These are phyloP conservation scores for Trachymyrmex septentrionalis DNA, from an alignment of 1,140 invertebrate genomes.

Conservation along the genomic window DNA sequence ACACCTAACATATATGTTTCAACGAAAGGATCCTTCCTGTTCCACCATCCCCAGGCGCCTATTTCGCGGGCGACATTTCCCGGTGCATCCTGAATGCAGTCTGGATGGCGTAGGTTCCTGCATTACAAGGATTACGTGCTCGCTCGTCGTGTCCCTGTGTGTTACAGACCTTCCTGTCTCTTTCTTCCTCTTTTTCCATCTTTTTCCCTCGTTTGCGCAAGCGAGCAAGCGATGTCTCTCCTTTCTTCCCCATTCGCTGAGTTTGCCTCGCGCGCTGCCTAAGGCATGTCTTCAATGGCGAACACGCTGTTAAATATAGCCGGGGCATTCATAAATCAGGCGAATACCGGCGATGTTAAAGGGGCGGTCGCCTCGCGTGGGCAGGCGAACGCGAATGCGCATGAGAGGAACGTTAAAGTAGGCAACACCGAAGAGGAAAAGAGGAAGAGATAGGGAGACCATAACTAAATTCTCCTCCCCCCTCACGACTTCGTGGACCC, in stretches of 20 bases:
- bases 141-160: slow-evolving; percentile 61
- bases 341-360: slow-evolving; percentile 80
- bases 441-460: slow-evolving; percentile 55
- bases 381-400: slow-evolving; percentile 73
- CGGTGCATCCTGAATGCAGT: slow-evolving; percentile 22
- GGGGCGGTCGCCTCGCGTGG: slow-evolving; percentile 78
- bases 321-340: slow-evolving; percentile 79
- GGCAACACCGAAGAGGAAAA: slow-evolving; percentile 61
- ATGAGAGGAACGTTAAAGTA: slow-evolving; percentile 71
- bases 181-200: neutral
- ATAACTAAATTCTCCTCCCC: slow-evolving; percentile 73
- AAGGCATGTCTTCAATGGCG: slow-evolving; percentile 80
- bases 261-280: slow-evolving; percentile 72
- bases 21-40: slow-evolving; percentile 17
- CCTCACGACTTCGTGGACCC: slow-evolving; percentile 47
- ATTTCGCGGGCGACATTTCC: slow-evolving; percentile 54
- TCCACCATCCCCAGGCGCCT: slow-evolving; percentile 1
- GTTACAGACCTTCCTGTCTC: slow-evolving; percentile 53
- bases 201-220: slow-evolving; percentile 3
- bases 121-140: slow-evolving; percentile 74
- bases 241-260: slow-evolving; percentile 34
- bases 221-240: slow-evolving; percentile 63
- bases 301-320: slow-evolving; percentile 80
- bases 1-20: slow-evolving; percentile 24
- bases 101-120: slow-evolving; percentile 55